Percentiles rank a stretch among this genome's conserved stretches.
Evolutionary conservation across 1,140 invertebrate species (phyloP).

Genomic region (Lasioglossum albipes): DNA sequence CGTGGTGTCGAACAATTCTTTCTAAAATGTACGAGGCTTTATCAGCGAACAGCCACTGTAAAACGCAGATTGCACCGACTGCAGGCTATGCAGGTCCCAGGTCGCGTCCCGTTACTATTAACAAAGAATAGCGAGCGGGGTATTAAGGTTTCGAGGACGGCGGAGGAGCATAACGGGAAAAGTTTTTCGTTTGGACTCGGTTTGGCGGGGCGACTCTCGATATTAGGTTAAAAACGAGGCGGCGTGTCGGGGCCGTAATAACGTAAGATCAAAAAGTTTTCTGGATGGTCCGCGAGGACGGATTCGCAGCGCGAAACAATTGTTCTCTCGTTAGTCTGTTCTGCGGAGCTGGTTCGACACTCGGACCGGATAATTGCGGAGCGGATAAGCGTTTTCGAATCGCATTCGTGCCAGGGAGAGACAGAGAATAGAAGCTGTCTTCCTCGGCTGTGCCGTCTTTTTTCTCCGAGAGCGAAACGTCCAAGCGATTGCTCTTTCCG

Average conservation of each 20-base stretch:
- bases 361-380: constrained; percentile 78
- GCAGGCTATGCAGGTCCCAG: too few relatives aligned
- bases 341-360: constrained; percentile 59
- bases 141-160: too few relatives aligned
- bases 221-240: constrained; percentile 25
- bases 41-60: too few relatives aligned
- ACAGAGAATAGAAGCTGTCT: too few relatives aligned
- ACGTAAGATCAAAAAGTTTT: constrained; percentile 79
- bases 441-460: too few relatives aligned
- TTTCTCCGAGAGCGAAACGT: background rate
- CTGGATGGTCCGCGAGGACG: background rate
- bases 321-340: constrained; percentile 10
- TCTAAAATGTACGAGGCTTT: too few relatives aligned
- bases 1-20: too few relatives aligned
- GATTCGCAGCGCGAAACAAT: constrained; percentile 7
- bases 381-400: constrained; percentile 61
- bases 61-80: too few relatives aligned
- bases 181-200: background rate
- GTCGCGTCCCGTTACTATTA: too few relatives aligned
- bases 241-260: constrained; percentile 73
- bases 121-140: too few relatives aligned
- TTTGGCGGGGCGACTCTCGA: background rate
- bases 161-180: too few relatives aligned
- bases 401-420: background rate
- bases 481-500: constrained; percentile 8